Percentiles rank a stretch among this genome's conserved stretches.
Conservation (phyloP, 37 sponge, comb jelly and placozoan species). For the Beroe forskalii region DNA sequence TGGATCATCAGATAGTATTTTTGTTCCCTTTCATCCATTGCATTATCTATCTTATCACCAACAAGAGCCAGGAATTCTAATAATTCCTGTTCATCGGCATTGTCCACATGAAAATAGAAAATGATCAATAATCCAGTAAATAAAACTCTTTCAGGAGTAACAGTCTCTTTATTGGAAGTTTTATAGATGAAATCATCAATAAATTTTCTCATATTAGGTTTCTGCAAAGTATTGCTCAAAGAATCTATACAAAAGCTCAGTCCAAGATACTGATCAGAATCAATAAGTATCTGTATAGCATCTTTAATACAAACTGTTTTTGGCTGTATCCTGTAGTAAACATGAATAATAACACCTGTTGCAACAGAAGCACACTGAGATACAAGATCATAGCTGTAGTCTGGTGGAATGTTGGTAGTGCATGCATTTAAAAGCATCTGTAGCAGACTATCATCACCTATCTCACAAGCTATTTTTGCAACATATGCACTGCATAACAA, state of each 20-base stretch:
- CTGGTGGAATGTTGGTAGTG: not conserved
- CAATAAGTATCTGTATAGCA: slow-evolving; percentile 23
- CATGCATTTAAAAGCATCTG: not conserved
- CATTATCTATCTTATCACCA: not conserved
- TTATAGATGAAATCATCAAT: not conserved
- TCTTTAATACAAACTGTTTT: not conserved
- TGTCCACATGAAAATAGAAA: not conserved
- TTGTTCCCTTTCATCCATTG: not conserved
- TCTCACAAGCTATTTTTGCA: slow-evolving; percentile 28
- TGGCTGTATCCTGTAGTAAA: not conserved
- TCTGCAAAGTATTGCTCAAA: slow-evolving; percentile 2
- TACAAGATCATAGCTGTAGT: not conserved
- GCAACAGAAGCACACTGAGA: slow-evolving; percentile 51
- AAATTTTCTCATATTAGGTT: not conserved
- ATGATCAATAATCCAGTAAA: slow-evolving; percentile 9
- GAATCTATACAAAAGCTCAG: slow-evolving; percentile 55
- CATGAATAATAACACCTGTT: slow-evolving; percentile 38
- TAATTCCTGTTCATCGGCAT: not conserved
- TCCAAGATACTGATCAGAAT: not conserved
- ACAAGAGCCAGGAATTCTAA: not conserved
- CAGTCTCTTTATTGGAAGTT: not conserved
- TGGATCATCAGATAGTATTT: slow-evolving; percentile 31
- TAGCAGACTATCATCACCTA: not conserved
- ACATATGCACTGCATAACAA: slow-evolving; percentile 44
- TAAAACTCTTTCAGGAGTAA: not conserved